Percentiles rank a stretch among this genome's conserved stretches.
Conservation (phyloP, 2,113 vertebrate genomes). For the Leucosticte australis region DNA sequence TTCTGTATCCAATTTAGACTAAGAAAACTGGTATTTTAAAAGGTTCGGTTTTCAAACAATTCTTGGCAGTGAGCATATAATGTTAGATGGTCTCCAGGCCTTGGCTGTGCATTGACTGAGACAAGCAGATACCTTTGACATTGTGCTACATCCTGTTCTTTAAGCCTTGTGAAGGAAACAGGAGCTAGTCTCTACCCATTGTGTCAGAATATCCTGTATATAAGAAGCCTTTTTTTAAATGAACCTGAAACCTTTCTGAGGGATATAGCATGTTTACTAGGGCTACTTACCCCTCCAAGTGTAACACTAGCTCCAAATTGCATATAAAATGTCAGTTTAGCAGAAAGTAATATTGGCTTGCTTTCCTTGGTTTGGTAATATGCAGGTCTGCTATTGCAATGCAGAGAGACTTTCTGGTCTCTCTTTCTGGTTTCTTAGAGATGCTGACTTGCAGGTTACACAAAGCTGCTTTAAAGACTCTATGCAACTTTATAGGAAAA, state of each 20-base stretch:
- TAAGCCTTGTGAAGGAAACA: background rate
- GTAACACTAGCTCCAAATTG: background rate
- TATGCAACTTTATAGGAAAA: background rate
- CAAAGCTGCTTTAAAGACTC: background rate
- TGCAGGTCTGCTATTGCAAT: background rate
- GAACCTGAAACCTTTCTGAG: background rate
- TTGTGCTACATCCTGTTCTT: background rate
- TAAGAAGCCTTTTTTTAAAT: background rate
- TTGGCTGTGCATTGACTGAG: background rate
- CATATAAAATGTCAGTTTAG: background rate
- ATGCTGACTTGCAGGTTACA: background rate
- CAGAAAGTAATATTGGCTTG: background rate
- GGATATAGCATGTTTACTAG: background rate
- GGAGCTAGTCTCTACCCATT: background rate
- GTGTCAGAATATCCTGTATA: background rate
- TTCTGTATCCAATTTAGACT: background rate
- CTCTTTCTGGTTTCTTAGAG: background rate
- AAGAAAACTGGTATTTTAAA: background rate
- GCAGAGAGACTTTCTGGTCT: background rate
- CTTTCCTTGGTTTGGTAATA: background rate
- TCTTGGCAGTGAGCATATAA: background rate
- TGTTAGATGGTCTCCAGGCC: fast-evolving
- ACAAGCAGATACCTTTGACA: background rate
- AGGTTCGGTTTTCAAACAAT: background rate
- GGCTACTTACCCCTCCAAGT: background rate